Conservation (phyloP, 2,113 vertebrate species). For the Colinus virginianus region DNA sequence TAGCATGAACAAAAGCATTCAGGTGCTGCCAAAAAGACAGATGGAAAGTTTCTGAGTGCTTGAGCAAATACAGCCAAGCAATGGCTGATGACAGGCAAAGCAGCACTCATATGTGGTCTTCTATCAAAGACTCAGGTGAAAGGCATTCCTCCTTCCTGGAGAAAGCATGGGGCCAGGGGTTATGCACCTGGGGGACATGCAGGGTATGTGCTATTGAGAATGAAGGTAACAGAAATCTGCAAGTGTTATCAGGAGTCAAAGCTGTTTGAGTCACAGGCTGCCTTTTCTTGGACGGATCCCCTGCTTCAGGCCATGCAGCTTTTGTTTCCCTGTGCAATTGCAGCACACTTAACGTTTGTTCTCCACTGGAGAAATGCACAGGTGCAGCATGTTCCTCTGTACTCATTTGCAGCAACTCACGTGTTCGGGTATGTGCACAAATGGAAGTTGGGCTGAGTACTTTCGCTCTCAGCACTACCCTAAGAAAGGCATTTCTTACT, state of each 20-base stretch:
- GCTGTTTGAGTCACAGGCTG: neutral
- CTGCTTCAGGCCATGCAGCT: neutral
- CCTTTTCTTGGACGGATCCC: neutral
- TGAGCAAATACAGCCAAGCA: neutral
- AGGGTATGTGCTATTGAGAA: neutral
- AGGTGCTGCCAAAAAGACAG: neutral
- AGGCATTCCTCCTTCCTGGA: neutral
- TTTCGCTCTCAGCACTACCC: neutral
- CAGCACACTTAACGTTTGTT: accelerated
- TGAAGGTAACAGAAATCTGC: neutral
- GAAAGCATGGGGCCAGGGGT: neutral
- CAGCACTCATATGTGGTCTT: neutral
- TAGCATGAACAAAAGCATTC: neutral
- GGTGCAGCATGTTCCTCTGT: neutral
- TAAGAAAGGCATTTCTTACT: neutral
- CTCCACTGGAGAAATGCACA: accelerated
- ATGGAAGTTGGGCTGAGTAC: neutral
- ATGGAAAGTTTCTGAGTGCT: neutral
- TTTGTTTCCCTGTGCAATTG: neutral
- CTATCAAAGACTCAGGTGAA: neutral
- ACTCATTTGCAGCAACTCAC: neutral
- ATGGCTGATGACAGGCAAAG: neutral
- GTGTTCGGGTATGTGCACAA: neutral
- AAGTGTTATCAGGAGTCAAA: neutral
- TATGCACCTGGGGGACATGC: neutral